Base-by-base conservation (phyloP, 2,113 vertebrate genomes). In the Trichechus manatus region DNA sequence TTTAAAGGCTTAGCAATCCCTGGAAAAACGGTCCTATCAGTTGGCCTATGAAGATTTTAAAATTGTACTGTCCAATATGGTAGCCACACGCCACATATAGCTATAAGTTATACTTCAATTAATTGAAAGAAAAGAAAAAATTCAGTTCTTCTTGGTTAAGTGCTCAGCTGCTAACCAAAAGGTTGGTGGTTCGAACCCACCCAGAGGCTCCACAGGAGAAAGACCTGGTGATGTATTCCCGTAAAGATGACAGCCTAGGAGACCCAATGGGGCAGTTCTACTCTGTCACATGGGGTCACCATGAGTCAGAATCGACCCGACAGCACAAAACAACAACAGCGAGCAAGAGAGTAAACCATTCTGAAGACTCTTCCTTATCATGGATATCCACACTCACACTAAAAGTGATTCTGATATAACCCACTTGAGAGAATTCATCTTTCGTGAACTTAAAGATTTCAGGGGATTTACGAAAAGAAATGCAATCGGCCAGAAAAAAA, bases 361-460 rank as follows among this genome's bases (percentile, higher is more conserved):
- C 64, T 79, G 5, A 87, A 97, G 91, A 81, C 47, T 61, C 3
- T 25, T 83, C 89, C 72, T 84, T 25, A 89, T 81, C 59, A 78
- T 89, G 33, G 20, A 59, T 50, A 63, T 75, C 31, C 63, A 77
- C 25, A 19, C 1, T 91, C 44, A 70, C 59, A 10, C 64, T 95
- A 72, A 94, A 90, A 91, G 75, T 66, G 89, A 94, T 79, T 79
- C 79, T 42, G 74, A 47, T 63, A 66, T 14, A 90, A 61, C 1
- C 72, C 50, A 81, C 22, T 96, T 94, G 36, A 70, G 66, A 81
- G 4, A 11, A 70, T 78, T 90, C 20, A 59, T 77, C 20, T 96
- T 75, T 87, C 63, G 82, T 91, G 68, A 93, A 77, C 14, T 90
- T 75, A 61, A 20, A 91, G 7, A 74, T 53, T n/a, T 36, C 31